Conservation (phyloP, 2,888 invertebrate species). For the Autographa pulchrina region DNA sequence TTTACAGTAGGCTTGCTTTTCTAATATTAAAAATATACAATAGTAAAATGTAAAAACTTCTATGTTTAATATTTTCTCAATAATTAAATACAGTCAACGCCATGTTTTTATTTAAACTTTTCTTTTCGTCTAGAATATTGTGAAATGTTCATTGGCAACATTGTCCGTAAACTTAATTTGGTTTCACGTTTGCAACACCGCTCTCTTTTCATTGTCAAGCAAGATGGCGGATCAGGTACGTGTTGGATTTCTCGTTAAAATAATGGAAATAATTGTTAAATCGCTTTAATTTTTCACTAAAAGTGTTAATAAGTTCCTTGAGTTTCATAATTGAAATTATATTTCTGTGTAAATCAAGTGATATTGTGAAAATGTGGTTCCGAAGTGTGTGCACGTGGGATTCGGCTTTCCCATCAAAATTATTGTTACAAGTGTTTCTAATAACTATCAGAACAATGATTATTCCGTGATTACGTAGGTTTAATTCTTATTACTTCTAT, state of each 20-base stretch:
- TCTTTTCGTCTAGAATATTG: background rate
- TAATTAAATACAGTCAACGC: background rate
- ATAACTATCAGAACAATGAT: background rate
- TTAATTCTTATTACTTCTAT: background rate
- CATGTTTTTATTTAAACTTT: background rate
- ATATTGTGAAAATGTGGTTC: conserved; percentile 69
- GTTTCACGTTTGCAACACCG: conserved; percentile 62
- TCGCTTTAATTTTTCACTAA: conserved; percentile 25
- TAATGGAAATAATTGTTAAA: conserved; percentile 53
- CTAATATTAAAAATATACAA: background rate
- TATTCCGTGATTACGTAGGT: background rate
- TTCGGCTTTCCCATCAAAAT: conserved; percentile 45
- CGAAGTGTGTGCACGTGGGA: conserved; percentile 77
- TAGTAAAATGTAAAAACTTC: no score
- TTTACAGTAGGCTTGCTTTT: no score
- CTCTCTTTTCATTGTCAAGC: conserved; percentile 89
- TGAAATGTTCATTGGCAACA: conserved; percentile 41
- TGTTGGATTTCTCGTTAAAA: conserved; percentile 73
- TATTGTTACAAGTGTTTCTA: conserved; percentile 13
- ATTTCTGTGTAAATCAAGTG: conserved; percentile 54
- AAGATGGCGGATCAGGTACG: conserved; percentile 96
- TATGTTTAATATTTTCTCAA: no score
- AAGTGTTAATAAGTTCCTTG: conserved; percentile 39
- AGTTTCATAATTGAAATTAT: conserved; percentile 25
- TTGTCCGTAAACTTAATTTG: background rate